Percentiles rank a stretch among this genome's conserved stretches.
These are phyloP conservation scores for Trogon surrucura DNA, from an alignment of 2,113 vertebrate genomes.

Conservation along the genomic window DNA sequence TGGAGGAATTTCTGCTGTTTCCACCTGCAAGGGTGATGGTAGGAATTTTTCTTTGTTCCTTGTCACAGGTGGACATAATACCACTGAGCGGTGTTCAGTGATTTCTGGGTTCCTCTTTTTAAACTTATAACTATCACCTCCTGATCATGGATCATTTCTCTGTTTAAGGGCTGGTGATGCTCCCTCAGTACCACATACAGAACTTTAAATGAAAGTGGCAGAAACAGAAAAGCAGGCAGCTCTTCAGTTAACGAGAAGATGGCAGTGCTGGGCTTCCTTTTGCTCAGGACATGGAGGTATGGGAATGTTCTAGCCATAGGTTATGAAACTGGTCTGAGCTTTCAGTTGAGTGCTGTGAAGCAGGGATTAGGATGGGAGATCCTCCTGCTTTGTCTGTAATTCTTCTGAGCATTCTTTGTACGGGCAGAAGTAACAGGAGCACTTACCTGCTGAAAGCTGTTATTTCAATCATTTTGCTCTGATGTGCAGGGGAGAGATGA, in stretches of 20 bases:
- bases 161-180: background rate
- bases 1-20: background rate
- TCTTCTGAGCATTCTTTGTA: background rate
- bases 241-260: background rate
- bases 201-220: background rate
- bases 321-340: background rate
- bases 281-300: background rate
- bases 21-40: background rate
- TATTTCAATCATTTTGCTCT: background rate
- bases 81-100: background rate
- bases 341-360: background rate
- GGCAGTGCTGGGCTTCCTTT: background rate
- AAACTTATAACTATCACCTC: background rate
- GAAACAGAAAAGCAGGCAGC: background rate
- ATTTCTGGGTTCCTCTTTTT: background rate
- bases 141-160: background rate
- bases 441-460: background rate
- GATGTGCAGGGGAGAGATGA: background rate
- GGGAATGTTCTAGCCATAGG: background rate
- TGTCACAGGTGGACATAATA: background rate
- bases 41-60: background rate
- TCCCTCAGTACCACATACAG: background rate
- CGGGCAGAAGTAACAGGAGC: background rate
- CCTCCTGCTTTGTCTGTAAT: background rate
- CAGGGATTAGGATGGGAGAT: background rate